phyloP scores from a whole-genome alignment of 2,797 vertebrate genomes.

The Sebastes cheni region DNA sequence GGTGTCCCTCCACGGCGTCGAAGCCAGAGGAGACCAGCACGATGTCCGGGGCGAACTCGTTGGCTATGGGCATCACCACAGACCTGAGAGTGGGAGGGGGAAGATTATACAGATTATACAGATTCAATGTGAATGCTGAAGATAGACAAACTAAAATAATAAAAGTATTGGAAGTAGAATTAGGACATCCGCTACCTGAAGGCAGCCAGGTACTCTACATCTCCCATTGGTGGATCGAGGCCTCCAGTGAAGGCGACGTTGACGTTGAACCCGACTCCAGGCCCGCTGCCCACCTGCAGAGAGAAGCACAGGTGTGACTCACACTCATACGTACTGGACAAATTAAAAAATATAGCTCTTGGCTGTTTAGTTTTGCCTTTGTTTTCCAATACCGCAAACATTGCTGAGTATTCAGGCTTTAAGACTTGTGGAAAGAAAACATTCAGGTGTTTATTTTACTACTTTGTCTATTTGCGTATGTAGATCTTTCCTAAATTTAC shows the following conservation, averaged over 20 bases:
- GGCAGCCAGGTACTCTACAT: slow-evolving; percentile 92
- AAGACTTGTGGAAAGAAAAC: not conserved
- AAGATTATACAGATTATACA: not conserved
- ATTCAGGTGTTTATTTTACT: not conserved
- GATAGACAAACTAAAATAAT: too few species aligned
- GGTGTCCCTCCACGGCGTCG: slow-evolving; percentile 93
- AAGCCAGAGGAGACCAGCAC: slow-evolving; percentile 95
- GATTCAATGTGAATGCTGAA: not conserved
- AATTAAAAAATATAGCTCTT: not conserved
- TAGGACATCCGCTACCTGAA: slow-evolving; percentile 86
- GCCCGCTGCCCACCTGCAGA: slow-evolving; percentile 91
- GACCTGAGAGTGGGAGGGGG: slow-evolving; percentile 74
- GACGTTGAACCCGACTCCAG: slow-evolving; percentile 93
- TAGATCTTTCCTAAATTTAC: not conserved
- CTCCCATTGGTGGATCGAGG: slow-evolving; percentile 94
- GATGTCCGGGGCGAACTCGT: slow-evolving; percentile 91
- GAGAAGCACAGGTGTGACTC: not conserved
- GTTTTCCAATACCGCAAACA: not conserved
- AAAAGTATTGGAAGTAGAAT: not conserved
- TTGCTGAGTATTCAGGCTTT: not conserved
- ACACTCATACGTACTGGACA: not conserved
- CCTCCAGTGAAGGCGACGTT: slow-evolving; percentile 97
- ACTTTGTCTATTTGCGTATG: not conserved
- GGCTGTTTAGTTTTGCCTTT: not conserved
- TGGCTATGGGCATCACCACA: slow-evolving; percentile 94